Evolutionary conservation across 2,113 vertebrate species (phyloP), one percentile per base, ranked within the genome.

Genomic region (Phrynosoma platyrhinos): DNA sequence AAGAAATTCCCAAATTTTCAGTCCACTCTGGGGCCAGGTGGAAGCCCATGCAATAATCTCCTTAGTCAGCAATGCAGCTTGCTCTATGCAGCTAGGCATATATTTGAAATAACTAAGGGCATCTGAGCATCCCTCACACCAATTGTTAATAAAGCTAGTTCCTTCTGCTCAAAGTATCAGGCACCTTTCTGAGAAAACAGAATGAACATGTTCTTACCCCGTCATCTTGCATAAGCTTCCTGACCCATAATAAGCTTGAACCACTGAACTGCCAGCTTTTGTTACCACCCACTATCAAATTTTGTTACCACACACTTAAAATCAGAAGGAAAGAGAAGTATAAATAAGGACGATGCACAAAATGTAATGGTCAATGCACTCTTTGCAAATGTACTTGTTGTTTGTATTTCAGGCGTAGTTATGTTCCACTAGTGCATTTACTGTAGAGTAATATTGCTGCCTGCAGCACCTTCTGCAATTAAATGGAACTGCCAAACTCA

Each of bases 391-490:
- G 74, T 40, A 83, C 53, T 66, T 77, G 25, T 75, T 87, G 79
- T 83, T 88, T 88, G 78, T 77, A 53, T 88, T 83, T 83, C 64
- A 69, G 53, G 72, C 81, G 40, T 83, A 77, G 36, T 88, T 77
- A 88, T 69, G 42, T 55, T 68, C 80, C 74, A 82, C 72, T 53
- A 83, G 58, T 78, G 82, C 81, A 78, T 83, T 88, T 77, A 82
- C 86, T 87, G 69, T 62, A 87, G 74, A 87, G 58, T 87, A 81
- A 82, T 87, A 87, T 64, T 58, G 86, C 32, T 87, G 87, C 87
- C 87, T 78, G 42, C 83, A 58, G 72, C 64, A 78, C 75, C 62
- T 69, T 83, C 80, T 83, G 74, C 47, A 83, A 83, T 88, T 82
- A 88, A 88, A 42, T 74, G 68, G 47, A 83, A 78, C 81, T 83